Evolutionary conservation across 2,113 vertebrate species (phyloP), one percentile per base, ranked within the genome.

Genomic region (Lanius collurio): DNA sequence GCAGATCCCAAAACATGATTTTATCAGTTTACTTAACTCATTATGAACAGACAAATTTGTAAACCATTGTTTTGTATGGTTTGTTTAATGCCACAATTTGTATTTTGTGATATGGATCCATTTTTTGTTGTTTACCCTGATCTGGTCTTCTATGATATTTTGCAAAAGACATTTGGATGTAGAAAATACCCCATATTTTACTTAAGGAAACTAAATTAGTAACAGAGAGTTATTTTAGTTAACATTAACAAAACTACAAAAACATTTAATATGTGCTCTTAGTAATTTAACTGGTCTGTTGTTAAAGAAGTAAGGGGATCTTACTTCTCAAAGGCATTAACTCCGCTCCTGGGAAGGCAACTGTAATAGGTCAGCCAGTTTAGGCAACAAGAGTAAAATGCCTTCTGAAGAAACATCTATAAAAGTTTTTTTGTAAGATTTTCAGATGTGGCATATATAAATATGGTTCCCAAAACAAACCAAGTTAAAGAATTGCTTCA

Each of bases 11-110:
- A 89, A 95, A 90, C 73, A 92, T 30, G 19, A 88, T 88, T 97
- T 96, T 97, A 95, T 92, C 95, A 93, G 87, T 87, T 94, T 92
- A 97, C 70, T 94, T 95, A 95, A 94, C 80, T 94, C 88, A 82
- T 89, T 87, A 94, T 37, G 76, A 81, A 89, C 87, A 56, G 71
- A 70, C 35, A 83, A 56, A 90, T 76, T 74, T 65, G 23, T 62
- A 59, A 90, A 60, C 39, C 42, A 37, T 52, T 88, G 28, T 59
- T 94, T 93, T 67, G 37, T 53, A 86, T 4, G 35, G 73, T 33
- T 82, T 91, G 50, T 9, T 87, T 82, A 93, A 68, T 7, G 14
- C 50, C 50, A 20, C 15, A 30, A 93, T 24, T 11, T 59, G 33
- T 50, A 86, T 82, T 91, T 74, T 62, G 37, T 8, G 15, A 60